Percentiles rank a stretch among this genome's conserved stretches.
These are phyloP conservation scores for Solenopsis invicta DNA, from an alignment of 1,140 invertebrate genomes.

Conservation along the genomic window DNA sequence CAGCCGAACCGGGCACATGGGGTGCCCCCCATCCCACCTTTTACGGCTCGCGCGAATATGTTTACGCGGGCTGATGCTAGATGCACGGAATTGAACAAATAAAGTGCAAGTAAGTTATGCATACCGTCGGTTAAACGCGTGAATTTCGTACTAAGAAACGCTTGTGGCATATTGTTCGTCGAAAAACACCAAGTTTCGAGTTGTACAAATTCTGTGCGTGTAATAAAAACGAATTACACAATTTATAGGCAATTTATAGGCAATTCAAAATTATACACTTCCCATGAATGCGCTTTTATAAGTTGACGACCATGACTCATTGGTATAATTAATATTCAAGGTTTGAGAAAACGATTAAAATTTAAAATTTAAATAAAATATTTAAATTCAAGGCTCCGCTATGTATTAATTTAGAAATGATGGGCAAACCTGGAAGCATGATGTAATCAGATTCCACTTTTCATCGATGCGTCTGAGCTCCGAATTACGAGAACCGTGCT, in stretches of 20 bases:
- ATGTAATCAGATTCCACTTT: background rate
- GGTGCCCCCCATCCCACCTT: conserved; percentile 52
- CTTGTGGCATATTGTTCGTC: background rate
- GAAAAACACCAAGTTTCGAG: background rate
- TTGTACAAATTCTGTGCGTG: too few relatives aligned
- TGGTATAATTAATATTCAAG: conserved; percentile 21
- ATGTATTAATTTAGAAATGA: conserved; percentile 15
- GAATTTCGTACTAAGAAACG: conserved; percentile 1
- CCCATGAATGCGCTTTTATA: background rate
- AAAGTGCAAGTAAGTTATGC: background rate
- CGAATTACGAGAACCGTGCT: too few relatives aligned
- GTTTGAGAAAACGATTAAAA: background rate
- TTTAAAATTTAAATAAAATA: background rate
- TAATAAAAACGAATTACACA: background rate
- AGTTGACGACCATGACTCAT: background rate
- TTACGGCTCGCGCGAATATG: conserved; percentile 62
- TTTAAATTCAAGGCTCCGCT: conserved; percentile 25
- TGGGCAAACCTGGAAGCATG: background rate
- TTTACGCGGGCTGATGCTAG: conserved; percentile 39
- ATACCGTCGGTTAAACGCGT: background rate
- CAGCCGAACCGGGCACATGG: conserved; percentile 53
- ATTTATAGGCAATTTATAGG: background rate
- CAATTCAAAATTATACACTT: conserved; percentile 12
- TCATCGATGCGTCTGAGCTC: background rate
- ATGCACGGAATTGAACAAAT: conserved; percentile 19